Evolutionary conservation across 1,140 invertebrate genomes (phyloP).

Genomic region (Nomia melanderi): DNA sequence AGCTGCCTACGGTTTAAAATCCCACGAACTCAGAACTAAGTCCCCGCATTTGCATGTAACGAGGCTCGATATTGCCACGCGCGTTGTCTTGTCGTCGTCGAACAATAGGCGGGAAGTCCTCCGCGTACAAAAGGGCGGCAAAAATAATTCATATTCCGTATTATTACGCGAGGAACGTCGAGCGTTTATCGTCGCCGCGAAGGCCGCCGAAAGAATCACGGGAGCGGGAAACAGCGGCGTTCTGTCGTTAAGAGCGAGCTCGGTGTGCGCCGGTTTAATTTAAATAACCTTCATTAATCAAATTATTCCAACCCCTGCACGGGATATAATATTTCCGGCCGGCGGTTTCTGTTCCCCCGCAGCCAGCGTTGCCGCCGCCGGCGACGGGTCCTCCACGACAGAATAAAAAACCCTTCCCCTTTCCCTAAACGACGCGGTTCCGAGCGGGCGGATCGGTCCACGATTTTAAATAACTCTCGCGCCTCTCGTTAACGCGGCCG

Average conservation of each 20-base stretch:
- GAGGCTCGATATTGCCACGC: conserved; percentile 18
- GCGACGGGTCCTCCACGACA: background rate
- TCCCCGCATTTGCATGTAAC: conserved; percentile 47
- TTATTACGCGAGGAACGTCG: conserved; percentile 13
- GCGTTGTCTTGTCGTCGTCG: conserved; percentile 38
- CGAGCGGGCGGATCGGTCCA: background rate
- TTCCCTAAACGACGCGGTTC: background rate
- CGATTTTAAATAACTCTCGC: background rate
- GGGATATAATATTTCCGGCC: conserved; percentile 50
- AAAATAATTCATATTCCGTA: conserved; percentile 55
- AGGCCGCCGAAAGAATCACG: background rate
- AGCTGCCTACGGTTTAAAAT: conserved; percentile 36
- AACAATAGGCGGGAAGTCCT: conserved; percentile 51
- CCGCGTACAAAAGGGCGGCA: conserved; percentile 12
- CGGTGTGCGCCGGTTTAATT: conserved; percentile 47
- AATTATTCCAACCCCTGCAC: conserved; percentile 49
- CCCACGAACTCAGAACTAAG: background rate
- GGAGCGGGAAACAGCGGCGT: conserved; percentile 3
- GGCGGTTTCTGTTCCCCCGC: conserved; percentile 12
- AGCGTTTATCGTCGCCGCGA: conserved; percentile 38
- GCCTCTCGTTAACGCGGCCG: conserved; percentile 12
- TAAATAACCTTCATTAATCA: conserved; percentile 66
- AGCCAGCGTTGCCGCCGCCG: too few relatives aligned
- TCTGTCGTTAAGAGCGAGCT: conserved; percentile 38
- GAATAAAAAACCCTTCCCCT: background rate